Percentiles rank a stretch among this genome's conserved stretches.
Evolutionary conservation across 2,797 vertebrate species (phyloP).

Genomic region (Dicrostonyx torquatus): DNA sequence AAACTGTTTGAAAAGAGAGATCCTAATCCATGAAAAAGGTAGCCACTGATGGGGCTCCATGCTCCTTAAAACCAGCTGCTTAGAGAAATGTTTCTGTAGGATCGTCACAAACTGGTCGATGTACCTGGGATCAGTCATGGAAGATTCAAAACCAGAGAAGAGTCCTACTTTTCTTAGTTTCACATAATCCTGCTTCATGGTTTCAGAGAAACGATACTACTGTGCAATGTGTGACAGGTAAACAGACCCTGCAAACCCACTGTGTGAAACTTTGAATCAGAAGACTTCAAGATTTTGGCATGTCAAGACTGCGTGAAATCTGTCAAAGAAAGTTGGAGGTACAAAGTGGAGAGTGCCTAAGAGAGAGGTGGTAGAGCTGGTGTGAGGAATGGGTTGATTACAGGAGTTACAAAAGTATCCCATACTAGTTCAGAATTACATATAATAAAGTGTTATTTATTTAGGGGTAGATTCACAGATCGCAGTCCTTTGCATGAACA

Average conservation of each 20-base stretch:
- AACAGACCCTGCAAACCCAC: neutral
- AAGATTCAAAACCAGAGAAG: neutral
- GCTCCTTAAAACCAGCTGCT: neutral
- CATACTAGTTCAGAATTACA: too few relatives aligned
- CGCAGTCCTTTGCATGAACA: too few relatives aligned
- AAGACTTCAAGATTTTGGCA: neutral
- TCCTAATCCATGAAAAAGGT: too few relatives aligned
- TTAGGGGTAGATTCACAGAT: too few relatives aligned
- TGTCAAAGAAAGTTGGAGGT: neutral
- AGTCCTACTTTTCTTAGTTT: neutral
- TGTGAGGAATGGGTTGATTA: neutral
- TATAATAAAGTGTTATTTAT: too few relatives aligned
- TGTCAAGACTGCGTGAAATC: neutral
- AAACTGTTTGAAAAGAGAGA: too few relatives aligned
- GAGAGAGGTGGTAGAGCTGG: neutral
- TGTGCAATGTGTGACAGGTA: neutral
- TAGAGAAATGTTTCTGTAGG: neutral
- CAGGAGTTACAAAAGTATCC: too few relatives aligned
- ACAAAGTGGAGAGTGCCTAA: neutral
- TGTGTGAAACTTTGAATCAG: neutral
- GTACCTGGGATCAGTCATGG: neutral
- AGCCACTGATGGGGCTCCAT: neutral
- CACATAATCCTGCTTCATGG: neutral
- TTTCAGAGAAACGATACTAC: neutral
- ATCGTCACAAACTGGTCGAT: neutral